A percentile compares a stretch with the other conserved stretches of the same genome.
These are phyloP conservation scores for Platycheirus rosarum DNA, from an alignment of 2,888 invertebrate species.

Conservation along the genomic window DNA sequence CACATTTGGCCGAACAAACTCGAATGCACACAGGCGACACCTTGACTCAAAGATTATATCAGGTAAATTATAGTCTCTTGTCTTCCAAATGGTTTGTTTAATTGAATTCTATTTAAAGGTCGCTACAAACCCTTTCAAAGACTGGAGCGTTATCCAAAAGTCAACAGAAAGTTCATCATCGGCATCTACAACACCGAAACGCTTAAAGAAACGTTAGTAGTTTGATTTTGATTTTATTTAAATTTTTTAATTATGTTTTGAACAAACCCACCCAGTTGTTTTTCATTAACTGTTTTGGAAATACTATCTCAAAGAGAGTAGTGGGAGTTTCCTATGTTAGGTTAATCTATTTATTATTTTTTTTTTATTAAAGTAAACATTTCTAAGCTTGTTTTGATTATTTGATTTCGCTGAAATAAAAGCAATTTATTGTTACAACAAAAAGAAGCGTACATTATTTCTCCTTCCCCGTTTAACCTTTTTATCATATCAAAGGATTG, in stretches of 20 bases:
- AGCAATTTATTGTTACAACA: conserved; percentile 70
- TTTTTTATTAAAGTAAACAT: conserved; percentile 1
- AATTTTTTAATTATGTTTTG: no score
- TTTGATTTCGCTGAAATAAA: conserved; percentile 68
- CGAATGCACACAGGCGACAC: conserved; percentile 86
- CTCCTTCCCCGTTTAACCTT: conserved; percentile 27
- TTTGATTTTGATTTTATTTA: conserved; percentile 6
- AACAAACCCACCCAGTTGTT: no score
- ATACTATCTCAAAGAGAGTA: no score
- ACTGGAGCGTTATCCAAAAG: conserved; percentile 84
- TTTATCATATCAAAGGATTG: no score
- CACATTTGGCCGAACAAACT: conserved; percentile 91
- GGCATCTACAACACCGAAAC: conserved; percentile 80
- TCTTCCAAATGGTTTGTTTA: neutral
- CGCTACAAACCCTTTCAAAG: conserved; percentile 87
- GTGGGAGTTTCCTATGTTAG: no score
- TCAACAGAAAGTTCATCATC: conserved; percentile 79
- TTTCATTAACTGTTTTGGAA: no score
- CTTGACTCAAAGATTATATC: conserved; percentile 86
- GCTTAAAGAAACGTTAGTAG: conserved; percentile 82
- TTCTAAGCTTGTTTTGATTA: conserved; percentile 43
- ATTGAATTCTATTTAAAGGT: conserved; percentile 77
- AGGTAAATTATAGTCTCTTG: conserved; percentile 81
- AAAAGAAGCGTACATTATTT: conserved; percentile 71
- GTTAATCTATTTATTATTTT: no score